Evolutionary conservation across 1,140 invertebrate species (phyloP).

Genomic region (Hormaphis cornu): DNA sequence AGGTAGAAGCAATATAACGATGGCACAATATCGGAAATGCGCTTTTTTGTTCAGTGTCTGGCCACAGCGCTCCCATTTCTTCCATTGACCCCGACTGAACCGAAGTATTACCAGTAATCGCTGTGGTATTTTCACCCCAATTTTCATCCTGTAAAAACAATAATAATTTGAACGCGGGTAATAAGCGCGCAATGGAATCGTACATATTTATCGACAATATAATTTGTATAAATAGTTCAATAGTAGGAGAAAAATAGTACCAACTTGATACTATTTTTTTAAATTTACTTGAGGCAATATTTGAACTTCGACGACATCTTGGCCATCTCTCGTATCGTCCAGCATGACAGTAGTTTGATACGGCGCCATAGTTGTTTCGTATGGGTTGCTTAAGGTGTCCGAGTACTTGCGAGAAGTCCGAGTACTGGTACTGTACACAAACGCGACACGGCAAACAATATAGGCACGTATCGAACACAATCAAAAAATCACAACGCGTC

Average conservation of each 20-base stretch:
- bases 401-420: constrained; percentile 11
- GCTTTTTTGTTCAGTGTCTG: constrained; percentile 58
- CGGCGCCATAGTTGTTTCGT: constrained; percentile 51
- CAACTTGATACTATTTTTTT: too few species aligned
- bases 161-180: constrained; percentile 10
- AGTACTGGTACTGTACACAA: not conserved
- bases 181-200: not conserved
- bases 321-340: constrained; percentile 57
- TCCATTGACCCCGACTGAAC: constrained; percentile 89
- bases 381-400: constrained; percentile 3
- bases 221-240: too few species aligned
- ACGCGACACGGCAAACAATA: not conserved
- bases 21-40: constrained; percentile 65
- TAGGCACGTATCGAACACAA: not conserved
- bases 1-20: constrained; percentile 64
- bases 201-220: not conserved
- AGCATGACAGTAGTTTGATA: constrained; percentile 72
- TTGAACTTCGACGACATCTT: constrained; percentile 83
- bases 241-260: too few species aligned
- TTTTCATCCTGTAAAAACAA: constrained; percentile 71
- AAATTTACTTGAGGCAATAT: constrained; percentile 66
- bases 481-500: not conserved
- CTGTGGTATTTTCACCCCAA: constrained; percentile 96
- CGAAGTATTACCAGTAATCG: constrained; percentile 91
- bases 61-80: constrained; percentile 67